A percentile compares a stretch with the other conserved stretches of the same genome.
These are phyloP conservation scores for Urocolius indicus DNA, from an alignment of 2,113 vertebrate genomes.

Conservation along the genomic window DNA sequence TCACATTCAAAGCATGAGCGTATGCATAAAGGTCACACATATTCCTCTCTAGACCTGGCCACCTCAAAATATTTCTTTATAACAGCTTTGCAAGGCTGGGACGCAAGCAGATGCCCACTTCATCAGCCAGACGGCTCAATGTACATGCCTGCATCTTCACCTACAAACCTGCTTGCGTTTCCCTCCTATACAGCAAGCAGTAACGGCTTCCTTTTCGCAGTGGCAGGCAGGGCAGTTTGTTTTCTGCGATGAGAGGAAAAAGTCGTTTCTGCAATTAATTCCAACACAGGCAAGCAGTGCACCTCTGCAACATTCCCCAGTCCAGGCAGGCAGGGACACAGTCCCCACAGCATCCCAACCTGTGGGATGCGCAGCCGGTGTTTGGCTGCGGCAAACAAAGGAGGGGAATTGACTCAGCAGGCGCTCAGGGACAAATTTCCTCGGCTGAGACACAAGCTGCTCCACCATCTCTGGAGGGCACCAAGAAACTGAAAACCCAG, in stretches of 20 bases:
- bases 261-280: background rate
- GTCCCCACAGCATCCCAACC: slow-evolving; percentile 49
- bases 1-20: no score
- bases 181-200: background rate
- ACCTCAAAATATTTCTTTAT: background rate
- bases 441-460: background rate
- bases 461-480: background rate
- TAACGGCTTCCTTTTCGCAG: background rate
- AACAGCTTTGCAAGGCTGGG: background rate
- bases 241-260: background rate
- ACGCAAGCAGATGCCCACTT: background rate
- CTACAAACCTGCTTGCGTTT: background rate
- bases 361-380: slow-evolving; percentile 33
- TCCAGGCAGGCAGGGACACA: background rate
- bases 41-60: background rate
- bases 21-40: background rate
- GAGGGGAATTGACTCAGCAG: background rate
- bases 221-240: background rate
- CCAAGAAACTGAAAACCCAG: background rate
- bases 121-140: background rate
- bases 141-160: background rate
- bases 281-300: background rate
- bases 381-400: slow-evolving; percentile 57
- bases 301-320: background rate
- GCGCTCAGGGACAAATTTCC: background rate